These are phyloP conservation scores for Tachina grossa DNA, from an alignment of 2,888 invertebrate species.

Conservation along the genomic window DNA sequence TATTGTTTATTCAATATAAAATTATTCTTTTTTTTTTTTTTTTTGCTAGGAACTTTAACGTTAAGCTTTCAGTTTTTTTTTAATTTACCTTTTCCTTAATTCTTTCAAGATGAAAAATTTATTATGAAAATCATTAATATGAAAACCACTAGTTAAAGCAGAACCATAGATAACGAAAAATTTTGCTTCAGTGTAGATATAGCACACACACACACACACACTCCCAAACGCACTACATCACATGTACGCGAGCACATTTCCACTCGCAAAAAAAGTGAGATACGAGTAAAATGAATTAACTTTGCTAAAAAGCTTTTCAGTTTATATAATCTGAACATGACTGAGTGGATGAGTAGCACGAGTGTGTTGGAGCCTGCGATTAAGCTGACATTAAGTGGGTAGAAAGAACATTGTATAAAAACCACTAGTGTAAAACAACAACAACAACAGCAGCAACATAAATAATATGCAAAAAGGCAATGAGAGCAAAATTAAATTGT, in stretches of 20 bases:
- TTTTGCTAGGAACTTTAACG: background rate
- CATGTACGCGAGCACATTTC: background rate
- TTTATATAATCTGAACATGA: slow-evolving; percentile 35
- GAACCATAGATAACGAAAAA: slow-evolving; percentile 9
- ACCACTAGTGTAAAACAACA: slow-evolving; percentile 7
- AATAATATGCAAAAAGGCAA: slow-evolving; percentile 20
- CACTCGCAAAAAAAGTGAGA: background rate
- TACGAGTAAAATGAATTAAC: slow-evolving; percentile 42
- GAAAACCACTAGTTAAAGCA: slow-evolving; percentile 19
- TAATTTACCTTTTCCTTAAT: background rate
- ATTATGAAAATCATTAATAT: slow-evolving; percentile 53
- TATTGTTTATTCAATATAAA: slow-evolving; percentile 12
- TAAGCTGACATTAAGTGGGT: slow-evolving; percentile 19
- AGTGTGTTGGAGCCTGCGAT: slow-evolving; percentile 3
- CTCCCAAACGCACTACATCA: no score
- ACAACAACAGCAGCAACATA: background rate
- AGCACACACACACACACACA: background rate
- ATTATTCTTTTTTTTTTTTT: background rate
- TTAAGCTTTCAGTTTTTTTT: slow-evolving; percentile 2
- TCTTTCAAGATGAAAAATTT: slow-evolving; percentile 13
- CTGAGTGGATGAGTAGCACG: background rate
- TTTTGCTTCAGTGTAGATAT: background rate
- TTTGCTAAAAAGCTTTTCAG: slow-evolving; percentile 16
- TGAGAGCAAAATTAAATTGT: slow-evolving; percentile 54
- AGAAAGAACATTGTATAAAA: slow-evolving; percentile 13